Percentiles rank a stretch among this genome's conserved stretches.
Evolutionary conservation across 2,888 invertebrate genomes (phyloP).

Genomic region (Spatulosminthurus flaviceps): DNA sequence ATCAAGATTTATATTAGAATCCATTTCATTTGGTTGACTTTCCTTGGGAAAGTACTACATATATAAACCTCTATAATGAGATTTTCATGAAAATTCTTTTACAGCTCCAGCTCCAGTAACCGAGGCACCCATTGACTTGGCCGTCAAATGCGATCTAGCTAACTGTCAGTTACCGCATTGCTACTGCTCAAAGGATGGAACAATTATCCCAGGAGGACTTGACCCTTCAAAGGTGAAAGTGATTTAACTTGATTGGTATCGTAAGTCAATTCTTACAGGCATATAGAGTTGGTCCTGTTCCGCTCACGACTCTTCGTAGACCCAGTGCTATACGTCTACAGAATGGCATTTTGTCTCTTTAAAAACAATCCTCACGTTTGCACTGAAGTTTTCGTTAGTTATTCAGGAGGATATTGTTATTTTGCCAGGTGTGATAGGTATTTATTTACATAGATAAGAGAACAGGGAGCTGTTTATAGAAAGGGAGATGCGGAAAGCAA

Average conservation of each 20-base stretch:
- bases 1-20: not conserved
- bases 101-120: constrained; percentile 83
- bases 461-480: too few relatives aligned
- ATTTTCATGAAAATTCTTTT: not conserved
- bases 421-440: too few relatives aligned
- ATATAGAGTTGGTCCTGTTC: too few relatives aligned
- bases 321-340: too few relatives aligned
- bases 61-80: not conserved
- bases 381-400: too few relatives aligned
- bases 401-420: too few relatives aligned
- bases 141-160: constrained; percentile 79
- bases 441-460: too few relatives aligned
- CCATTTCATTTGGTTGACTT: too few relatives aligned
- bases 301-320: too few relatives aligned
- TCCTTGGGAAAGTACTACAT: not conserved
- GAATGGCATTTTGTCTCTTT: too few relatives aligned
- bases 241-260: constrained; percentile 48
- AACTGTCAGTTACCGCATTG: constrained; percentile 87
- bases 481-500: too few relatives aligned
- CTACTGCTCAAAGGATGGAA: constrained; percentile 91
- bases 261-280: not conserved
- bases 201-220: constrained; percentile 83
- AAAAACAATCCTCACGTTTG: too few relatives aligned
- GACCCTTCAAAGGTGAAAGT: constrained; percentile 79
- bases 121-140: constrained; percentile 81